Evolutionary conservation across 1,140 invertebrate species (phyloP).

Genomic region (Drosophila yakuba): DNA sequence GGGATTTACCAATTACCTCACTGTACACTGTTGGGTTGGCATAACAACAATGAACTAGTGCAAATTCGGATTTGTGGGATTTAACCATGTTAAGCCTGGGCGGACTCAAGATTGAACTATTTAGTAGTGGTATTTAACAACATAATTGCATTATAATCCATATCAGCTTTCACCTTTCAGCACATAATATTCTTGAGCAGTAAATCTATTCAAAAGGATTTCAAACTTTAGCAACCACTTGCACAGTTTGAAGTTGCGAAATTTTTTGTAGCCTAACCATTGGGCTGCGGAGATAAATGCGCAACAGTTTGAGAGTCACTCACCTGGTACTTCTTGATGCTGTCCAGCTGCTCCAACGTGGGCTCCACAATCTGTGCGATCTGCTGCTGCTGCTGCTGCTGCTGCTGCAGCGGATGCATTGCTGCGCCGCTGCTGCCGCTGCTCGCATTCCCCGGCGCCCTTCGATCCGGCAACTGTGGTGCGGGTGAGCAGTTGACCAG

Average conservation of each 20-base stretch:
- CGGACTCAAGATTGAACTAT: no score
- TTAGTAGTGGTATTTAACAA: no score
- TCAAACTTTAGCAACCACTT: background rate
- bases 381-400: conserved; percentile 84
- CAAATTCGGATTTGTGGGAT: background rate
- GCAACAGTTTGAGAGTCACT: conserved; percentile 62
- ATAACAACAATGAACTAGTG: background rate
- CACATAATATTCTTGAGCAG: background rate
- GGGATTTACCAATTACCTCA: background rate
- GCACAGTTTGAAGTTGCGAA: conserved; percentile 4
- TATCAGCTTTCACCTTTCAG: background rate
- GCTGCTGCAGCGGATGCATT: conserved; percentile 65
- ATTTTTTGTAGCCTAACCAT: conserved; percentile 44
- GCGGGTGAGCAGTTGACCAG: conserved; percentile 88
- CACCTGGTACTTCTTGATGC: conserved; percentile 96
- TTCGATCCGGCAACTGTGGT: conserved; percentile 89
- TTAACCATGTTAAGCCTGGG: background rate
- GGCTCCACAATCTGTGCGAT: conserved; percentile 87
- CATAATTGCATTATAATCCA: background rate
- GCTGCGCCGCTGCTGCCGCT: conserved; percentile 38
- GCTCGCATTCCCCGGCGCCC: conserved; percentile 65
- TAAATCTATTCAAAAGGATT: background rate
- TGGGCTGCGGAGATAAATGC: conserved; percentile 12
- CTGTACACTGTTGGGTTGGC: background rate
- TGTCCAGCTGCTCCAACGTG: conserved; percentile 93